Conservation (phyloP, 2,888 invertebrate genomes). For the Cylindroiulus punctatus region DNA sequence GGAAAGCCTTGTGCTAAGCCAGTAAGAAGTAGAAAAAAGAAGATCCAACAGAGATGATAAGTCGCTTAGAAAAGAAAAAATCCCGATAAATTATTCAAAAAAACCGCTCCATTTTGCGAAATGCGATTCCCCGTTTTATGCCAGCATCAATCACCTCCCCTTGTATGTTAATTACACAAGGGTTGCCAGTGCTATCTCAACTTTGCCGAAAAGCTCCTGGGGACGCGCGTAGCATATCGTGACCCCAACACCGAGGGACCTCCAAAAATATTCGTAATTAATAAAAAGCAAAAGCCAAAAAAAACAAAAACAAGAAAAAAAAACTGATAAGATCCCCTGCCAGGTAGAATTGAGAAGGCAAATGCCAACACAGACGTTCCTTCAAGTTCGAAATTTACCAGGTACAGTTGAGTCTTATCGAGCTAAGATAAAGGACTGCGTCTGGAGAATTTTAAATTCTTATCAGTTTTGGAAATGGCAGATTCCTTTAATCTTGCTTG, state of each 20-base stretch:
- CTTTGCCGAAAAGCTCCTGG: neutral
- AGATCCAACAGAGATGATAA: conserved; percentile 7
- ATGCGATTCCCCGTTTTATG: conserved; percentile 3
- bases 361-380: neutral
- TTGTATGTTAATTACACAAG: neutral
- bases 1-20: neutral
- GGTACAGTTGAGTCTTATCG: neutral
- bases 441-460: neutral
- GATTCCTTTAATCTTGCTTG: neutral
- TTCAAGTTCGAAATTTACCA: neutral
- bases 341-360: neutral
- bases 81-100: neutral
- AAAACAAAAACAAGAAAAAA: too few relatives aligned
- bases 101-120: neutral
- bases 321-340: neutral
- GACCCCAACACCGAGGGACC: neutral
- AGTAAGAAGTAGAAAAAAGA: neutral
- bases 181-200: neutral
- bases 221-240: neutral
- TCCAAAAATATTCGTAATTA: conserved; percentile 10
- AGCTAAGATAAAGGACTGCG: neutral
- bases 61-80: neutral
- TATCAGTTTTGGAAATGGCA: neutral
- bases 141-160: conserved; percentile 8
- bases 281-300: too few relatives aligned